Conservation (phyloP, 2,113 vertebrate genomes). For the Chloropsis cyanopogon region DNA sequence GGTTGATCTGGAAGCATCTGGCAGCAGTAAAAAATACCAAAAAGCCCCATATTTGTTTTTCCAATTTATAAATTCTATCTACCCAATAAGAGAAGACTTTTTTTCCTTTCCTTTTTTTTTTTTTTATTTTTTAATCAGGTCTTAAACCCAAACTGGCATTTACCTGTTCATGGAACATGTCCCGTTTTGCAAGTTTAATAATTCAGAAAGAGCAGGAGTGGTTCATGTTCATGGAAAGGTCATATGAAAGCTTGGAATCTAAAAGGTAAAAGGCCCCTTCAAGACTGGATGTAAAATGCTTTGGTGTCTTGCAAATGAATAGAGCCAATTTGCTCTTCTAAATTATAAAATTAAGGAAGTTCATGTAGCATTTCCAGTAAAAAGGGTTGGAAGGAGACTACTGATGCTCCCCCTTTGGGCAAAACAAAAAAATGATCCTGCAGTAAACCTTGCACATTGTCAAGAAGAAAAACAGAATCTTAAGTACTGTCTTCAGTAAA, state of each 20-base stretch:
- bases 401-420: neutral
- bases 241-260: neutral
- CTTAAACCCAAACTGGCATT: neutral
- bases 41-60: neutral
- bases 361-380: neutral
- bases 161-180: neutral
- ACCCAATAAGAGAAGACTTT: neutral
- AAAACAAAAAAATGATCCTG: neutral
- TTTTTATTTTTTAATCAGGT: neutral
- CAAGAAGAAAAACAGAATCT: neutral
- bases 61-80: neutral
- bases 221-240: neutral
- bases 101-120: too few species aligned
- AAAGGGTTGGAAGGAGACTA: neutral
- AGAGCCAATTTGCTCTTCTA: neutral
- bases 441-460: neutral
- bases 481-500: neutral
- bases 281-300: neutral
- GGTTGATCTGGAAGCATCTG: neutral
- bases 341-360: neutral
- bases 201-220: neutral
- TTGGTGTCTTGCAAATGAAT: neutral
- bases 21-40: neutral
- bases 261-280: neutral
- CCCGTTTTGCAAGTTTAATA: neutral